phyloP scores from a whole-genome alignment of 2,113 vertebrate genomes.

The Rattus rattus region DNA sequence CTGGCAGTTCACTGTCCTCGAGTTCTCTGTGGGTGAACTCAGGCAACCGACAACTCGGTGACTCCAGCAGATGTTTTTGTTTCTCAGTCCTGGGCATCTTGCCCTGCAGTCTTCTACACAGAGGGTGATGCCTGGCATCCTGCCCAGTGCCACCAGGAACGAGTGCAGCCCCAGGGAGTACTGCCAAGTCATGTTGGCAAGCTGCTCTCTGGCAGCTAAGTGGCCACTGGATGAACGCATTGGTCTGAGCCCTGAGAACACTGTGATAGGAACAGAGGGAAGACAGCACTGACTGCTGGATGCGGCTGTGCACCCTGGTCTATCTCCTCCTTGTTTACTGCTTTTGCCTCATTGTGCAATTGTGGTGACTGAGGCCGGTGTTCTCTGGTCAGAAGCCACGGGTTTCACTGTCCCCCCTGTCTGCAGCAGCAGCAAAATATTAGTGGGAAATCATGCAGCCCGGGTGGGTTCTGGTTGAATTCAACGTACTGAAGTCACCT shows the following conservation, averaged over 20 bases:
- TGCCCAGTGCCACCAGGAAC: constrained; percentile 83
- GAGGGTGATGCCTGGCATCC: constrained; percentile 80
- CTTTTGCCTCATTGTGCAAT: constrained; percentile 83
- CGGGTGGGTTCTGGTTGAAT: constrained; percentile 77
- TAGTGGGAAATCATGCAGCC: constrained; percentile 81
- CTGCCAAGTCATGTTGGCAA: constrained; percentile 77
- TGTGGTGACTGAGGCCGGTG: constrained; percentile 71
- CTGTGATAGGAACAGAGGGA: not conserved
- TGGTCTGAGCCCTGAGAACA: constrained; percentile 36
- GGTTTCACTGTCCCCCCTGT: constrained; percentile 74
- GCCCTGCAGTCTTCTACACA: constrained; percentile 77
- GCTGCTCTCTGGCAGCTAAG: constrained; percentile 74
- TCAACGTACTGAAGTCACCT: constrained; percentile 68
- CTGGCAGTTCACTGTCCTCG: constrained; percentile 65
- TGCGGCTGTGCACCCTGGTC: constrained; percentile 76
- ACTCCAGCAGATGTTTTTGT: constrained; percentile 86
- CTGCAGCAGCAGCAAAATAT: constrained; percentile 82
- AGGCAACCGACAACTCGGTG: constrained; percentile 84
- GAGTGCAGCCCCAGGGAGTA: constrained; percentile 69
- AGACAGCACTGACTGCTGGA: constrained; percentile 35
- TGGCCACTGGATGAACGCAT: constrained; percentile 67
- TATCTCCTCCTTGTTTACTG: constrained; percentile 76
- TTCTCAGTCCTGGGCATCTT: constrained; percentile 78
- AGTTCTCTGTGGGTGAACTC: constrained; percentile 81
- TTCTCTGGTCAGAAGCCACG: constrained; percentile 73